Evolutionary conservation across 2,888 invertebrate genomes (phyloP), one percentile per base, ranked within the genome.

Genomic region (Lobophora halterata): DNA sequence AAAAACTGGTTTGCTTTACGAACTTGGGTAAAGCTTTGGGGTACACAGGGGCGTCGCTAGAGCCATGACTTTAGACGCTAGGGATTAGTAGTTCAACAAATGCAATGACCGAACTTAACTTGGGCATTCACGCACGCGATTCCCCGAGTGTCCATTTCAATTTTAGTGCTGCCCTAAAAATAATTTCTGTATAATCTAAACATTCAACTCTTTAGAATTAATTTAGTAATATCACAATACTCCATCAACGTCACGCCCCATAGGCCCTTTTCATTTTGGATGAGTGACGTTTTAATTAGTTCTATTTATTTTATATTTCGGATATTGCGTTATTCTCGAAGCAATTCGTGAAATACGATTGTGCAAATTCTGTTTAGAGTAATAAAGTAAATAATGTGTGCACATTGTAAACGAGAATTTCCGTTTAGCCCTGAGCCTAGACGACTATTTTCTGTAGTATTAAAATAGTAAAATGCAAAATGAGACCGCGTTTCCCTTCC

Each of bases 201-300:
- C 46, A 33, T 53, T 30, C 34, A 51, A 52, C 55, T 56, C 41
- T 51, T 60, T 49, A 61, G 56, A 52, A 61, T 64, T 65, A 60
- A 67, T 65, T 65, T 56, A 59, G 56, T 60, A 60, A 51, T 60
- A 65, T 67, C 59, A 54, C 44, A 44, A 58, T 59, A 58, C 65
- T 61, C 52, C 56, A 54, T 68, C 69, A 66, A 62, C 41, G 63
- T 68, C 66, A 57, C 40, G 43, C 46, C 48, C 49, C 49, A 61
- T 51, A 50, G 50, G 46, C 49, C 58, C 56, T 60, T 51, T 55
- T 61, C 52, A 58, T 50, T 56, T 58, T 55, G 48, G 55, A 63
- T 50, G 61, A 65, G 55, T 61, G 65, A 69, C 64, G 41, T 55
- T 69, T 66, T 66, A 68, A 68, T 68, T 65, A 59, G 58, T 65